phyloP scores from a whole-genome alignment of 2,888 invertebrate species.

The Frankliniella fusca region DNA sequence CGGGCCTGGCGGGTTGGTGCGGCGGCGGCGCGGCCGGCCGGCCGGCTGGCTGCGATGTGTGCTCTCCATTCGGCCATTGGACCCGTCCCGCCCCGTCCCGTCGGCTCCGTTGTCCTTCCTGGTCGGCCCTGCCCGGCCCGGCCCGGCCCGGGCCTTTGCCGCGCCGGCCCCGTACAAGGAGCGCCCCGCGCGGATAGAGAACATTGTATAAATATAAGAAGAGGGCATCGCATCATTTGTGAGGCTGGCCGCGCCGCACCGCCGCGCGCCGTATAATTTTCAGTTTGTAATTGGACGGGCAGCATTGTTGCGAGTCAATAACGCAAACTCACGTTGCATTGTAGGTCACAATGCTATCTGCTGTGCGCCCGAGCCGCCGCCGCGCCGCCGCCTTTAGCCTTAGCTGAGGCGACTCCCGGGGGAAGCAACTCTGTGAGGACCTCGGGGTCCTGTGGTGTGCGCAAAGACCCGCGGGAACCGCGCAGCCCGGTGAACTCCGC shows the following conservation, averaged over 20 bases:
- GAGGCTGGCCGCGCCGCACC: not conserved
- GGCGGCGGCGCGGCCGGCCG: too few relatives aligned
- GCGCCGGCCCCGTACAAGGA: not conserved
- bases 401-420: not conserved
- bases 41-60: not conserved
- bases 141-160: not conserved
- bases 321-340: not conserved
- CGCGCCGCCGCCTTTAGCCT: not conserved
- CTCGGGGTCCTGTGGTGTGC: too few relatives aligned
- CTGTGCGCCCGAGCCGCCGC: not conserved
- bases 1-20: not conserved
- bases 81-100: not conserved
- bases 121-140: too few relatives aligned
- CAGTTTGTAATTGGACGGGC: conserved; percentile 20
- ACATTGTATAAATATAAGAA: conserved; percentile 19
- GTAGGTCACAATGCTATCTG: not conserved
- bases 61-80: conserved; percentile 4
- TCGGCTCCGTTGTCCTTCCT: too few relatives aligned
- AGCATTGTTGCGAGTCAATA: conserved; percentile 1
- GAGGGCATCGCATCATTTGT: conserved; percentile 8
- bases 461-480: not conserved
- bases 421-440: too few relatives aligned
- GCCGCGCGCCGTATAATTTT: conserved; percentile 15
- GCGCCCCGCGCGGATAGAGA: not conserved
- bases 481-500: not conserved